Conservation (phyloP, 92 coral and sea anemone genomes). For the Chrysogorgia sp. region DNA sequence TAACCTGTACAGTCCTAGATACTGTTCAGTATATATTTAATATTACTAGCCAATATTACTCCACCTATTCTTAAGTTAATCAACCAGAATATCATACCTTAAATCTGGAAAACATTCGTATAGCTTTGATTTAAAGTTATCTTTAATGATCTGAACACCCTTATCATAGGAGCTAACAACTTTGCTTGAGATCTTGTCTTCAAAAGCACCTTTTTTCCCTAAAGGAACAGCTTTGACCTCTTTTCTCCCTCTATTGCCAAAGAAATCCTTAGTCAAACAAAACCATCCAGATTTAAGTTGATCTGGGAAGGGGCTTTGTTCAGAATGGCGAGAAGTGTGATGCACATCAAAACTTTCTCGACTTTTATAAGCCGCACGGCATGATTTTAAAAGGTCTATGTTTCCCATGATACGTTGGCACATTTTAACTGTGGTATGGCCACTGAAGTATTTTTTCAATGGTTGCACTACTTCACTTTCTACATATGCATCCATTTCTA, state of each 20-base stretch:
- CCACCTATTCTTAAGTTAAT: neutral
- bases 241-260: slow-evolving; percentile 19
- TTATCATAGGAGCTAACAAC: slow-evolving; percentile 26
- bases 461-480: slow-evolving; percentile 43
- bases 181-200: slow-evolving; percentile 21
- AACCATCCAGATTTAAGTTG: slow-evolving; percentile 32
- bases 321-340: slow-evolving; percentile 36
- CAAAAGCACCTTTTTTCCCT: slow-evolving; percentile 14
- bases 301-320: slow-evolving; percentile 33
- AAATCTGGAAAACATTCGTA: slow-evolving; percentile 41
- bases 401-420: slow-evolving; percentile 41
- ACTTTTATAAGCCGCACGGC: slow-evolving; percentile 38
- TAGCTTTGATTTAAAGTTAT: slow-evolving; percentile 22
- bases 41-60: no score
- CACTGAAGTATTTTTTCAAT: slow-evolving; percentile 27
- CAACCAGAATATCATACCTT: slow-evolving; percentile 23
- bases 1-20: no score
- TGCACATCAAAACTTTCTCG: slow-evolving; percentile 38
- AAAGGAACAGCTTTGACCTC: slow-evolving; percentile 23
- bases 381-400: slow-evolving; percentile 30
- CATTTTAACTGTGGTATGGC: slow-evolving; percentile 45
- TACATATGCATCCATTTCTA: slow-evolving; percentile 44
- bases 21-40: no score
- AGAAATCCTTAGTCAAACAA: slow-evolving; percentile 24
- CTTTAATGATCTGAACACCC: slow-evolving; percentile 26